Base-by-base conservation (phyloP, 2,113 vertebrate species). In the Bufo gargarizans region DNA sequence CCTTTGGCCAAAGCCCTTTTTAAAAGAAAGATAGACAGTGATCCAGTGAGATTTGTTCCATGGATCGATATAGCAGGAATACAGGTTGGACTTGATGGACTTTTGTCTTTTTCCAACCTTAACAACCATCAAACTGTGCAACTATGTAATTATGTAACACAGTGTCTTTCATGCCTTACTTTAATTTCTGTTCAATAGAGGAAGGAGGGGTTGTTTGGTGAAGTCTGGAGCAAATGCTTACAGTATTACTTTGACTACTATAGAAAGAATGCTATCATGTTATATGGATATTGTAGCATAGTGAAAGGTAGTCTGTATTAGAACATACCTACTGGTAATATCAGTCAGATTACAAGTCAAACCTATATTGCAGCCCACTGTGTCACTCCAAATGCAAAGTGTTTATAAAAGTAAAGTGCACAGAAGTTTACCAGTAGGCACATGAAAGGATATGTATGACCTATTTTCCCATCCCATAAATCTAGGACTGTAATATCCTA, bases 331-430 rank as follows among this genome's bases (percentile, higher is more conserved):
- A 72, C 20, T 59, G 77, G 49, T 76, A 17, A 19, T 4, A 59
- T 69, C 50, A 53, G 11, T 17, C 49, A 7, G n/a, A 12, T 22
- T 4, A 43, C 7, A 47, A 59, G 45, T 45, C 43, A 6, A 33
- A 17, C 2, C 1, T n/a, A 6, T 13, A 33, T 2, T 43, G 22
- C 14, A 58, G 65, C 69, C 12, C 69, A 53, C 56, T 47, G 56
- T 86, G 72, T 77, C 77, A 77, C 53, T 77, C 12, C 56, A 50
- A 77, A 85, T 77, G 50, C 53, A 69, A 33, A 56, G 17, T 43
- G 58, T 22, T 12, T 61, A 59, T 22, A 17, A 14, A 16, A 58
- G 16, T 77, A 61, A 63, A 6, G 59, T 50, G 17, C 59, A 20
- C 11, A 20, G 47, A 45, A 82, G 17, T n/a, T 50, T 67, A 50